These are phyloP conservation scores for Sinelater perroti DNA, from an alignment of 2,888 invertebrate species.

Conservation along the genomic window DNA sequence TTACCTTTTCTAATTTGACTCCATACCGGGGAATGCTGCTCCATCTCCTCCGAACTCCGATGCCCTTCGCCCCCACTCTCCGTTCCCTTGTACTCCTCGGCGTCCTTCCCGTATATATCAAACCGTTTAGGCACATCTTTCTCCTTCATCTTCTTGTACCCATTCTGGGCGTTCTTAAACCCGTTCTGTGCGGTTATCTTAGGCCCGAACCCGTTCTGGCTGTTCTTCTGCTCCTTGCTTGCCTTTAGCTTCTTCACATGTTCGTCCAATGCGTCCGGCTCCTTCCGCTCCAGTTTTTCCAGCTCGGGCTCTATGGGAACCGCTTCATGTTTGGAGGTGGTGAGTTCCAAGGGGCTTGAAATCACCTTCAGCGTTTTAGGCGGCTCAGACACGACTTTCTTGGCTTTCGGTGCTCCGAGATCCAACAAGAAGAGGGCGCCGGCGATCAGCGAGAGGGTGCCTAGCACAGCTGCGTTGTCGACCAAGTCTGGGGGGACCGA, in stretches of 20 bases:
- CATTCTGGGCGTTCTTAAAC: slow-evolving; percentile 38
- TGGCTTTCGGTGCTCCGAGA: slow-evolving; percentile 68
- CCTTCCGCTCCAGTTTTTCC: slow-evolving; percentile 35
- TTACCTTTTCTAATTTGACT: slow-evolving; percentile 58
- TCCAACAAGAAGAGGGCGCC: slow-evolving; percentile 75
- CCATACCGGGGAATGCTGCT: slow-evolving; percentile 59
- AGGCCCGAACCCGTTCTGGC: slow-evolving; percentile 23
- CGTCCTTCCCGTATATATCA: slow-evolving; percentile 57
- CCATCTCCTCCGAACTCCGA: not conserved
- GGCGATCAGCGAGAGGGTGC: slow-evolving; percentile 71
- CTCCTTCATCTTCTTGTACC: slow-evolving; percentile 42
- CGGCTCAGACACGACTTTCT: slow-evolving; percentile 49
- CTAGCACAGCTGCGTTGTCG: slow-evolving; percentile 77
- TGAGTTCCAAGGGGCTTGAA: slow-evolving; percentile 29
- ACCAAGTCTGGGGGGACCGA: slow-evolving; percentile 72
- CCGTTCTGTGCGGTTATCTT: slow-evolving; percentile 36
- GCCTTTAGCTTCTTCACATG: slow-evolving; percentile 35
- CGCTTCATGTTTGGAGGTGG: slow-evolving; percentile 23
- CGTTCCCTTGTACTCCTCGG: slow-evolving; percentile 49
- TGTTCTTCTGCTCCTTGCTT: slow-evolving; percentile 19
- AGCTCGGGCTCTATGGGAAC: slow-evolving; percentile 40
- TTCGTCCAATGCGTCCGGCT: slow-evolving; percentile 49
- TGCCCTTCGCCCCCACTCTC: slow-evolving; percentile 40
- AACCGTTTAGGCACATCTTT: slow-evolving; percentile 47
- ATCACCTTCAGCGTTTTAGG: slow-evolving; percentile 12